A percentile compares a stretch with the other conserved stretches of the same genome.
Conservation (phyloP, 1,140 invertebrate genomes). For the Hyles vespertilio region DNA sequence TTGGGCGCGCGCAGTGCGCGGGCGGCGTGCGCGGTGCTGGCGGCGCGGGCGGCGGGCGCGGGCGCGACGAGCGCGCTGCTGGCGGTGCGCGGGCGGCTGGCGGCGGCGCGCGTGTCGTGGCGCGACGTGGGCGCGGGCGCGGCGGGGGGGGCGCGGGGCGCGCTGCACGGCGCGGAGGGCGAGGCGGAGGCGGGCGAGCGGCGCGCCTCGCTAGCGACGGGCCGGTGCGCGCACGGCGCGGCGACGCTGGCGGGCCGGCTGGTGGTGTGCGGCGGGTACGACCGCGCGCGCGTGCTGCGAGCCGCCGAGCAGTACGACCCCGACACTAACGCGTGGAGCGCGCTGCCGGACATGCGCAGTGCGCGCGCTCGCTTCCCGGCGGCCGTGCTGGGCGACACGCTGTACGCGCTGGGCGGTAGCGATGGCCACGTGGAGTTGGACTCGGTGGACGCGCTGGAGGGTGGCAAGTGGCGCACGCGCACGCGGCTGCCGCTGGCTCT, state of each 20-base stretch:
- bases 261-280: constrained; percentile 84
- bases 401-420: constrained; percentile 88
- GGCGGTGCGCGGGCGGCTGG: constrained; percentile 21
- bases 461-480: constrained; percentile 79
- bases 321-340: constrained; percentile 81
- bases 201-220: constrained; percentile 28
- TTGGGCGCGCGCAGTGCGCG: constrained; percentile 16
- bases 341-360: constrained; percentile 81
- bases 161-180: constrained; percentile 17
- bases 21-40: constrained; percentile 16
- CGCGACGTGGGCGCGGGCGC: constrained; percentile 17
- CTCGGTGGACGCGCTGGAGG: constrained; percentile 75
- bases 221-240: constrained; percentile 54
- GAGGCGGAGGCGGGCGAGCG: constrained; percentile 10
- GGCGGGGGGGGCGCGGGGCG: constrained; percentile 16
- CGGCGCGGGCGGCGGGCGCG: constrained; percentile 14
- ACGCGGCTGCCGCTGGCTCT: constrained; percentile 80
- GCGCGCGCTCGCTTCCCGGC: constrained; percentile 86
- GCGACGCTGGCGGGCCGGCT: constrained; percentile 73
- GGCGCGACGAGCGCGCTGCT: constrained; percentile 29
- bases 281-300: constrained; percentile 88
- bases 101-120: constrained; percentile 21
- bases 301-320: constrained; percentile 86
- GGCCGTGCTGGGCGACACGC: constrained; percentile 75
- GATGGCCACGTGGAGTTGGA: constrained; percentile 79